Base-by-base conservation (phyloP, 2,113 vertebrate genomes). In the Mesitornis unicolor region DNA sequence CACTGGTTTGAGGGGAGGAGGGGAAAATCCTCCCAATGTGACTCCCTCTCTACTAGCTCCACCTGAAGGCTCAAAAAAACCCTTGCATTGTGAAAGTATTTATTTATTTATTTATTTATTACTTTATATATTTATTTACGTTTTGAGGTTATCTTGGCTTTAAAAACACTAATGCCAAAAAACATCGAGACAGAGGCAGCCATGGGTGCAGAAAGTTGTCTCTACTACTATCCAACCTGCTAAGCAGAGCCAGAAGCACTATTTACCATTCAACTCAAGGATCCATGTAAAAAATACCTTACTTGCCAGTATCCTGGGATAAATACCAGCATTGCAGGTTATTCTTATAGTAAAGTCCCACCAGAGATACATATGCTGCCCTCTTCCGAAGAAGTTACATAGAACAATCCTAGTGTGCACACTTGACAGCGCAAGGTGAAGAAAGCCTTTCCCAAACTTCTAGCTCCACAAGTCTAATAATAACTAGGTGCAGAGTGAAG, bases 21-120 rank as follows among this genome's bases (percentile, higher is more conserved):
- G n/a, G n/a, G n/a, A 16, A 57, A 29, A 8, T 36, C 53, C 71
- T 81, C 45, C 11, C 4, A 4, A 5, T 33, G 43, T 64, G 36
- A 85, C 70, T 90, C n/a, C 36, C n/a, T 92, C 90, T 95, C 70
- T 65, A 6, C 53, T 88, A 90, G 94, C 94, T 94, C 96, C 87
- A 95, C 24, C 96, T 96, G 90, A 87, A 97, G 92, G 92, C 57
- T 82, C 22, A 5, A 35, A 75, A 53, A 83, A 68, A 48, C 57
- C 21, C 15, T 10, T 76, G 54, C 67, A 3, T 21, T n/a, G 50
- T 36, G 29, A 74, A 60, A 65, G 8, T 13, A 21, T 47, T 47
- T 51, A 43, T 31, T 45, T 11, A 16, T 36, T 36, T 28, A 35
- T 48, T 21, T 18, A 12, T 78, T 51, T 31, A 24, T 59, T 67